Conservation (phyloP, 2,113 vertebrate species). For the Hemiscyllium ocellatum region DNA sequence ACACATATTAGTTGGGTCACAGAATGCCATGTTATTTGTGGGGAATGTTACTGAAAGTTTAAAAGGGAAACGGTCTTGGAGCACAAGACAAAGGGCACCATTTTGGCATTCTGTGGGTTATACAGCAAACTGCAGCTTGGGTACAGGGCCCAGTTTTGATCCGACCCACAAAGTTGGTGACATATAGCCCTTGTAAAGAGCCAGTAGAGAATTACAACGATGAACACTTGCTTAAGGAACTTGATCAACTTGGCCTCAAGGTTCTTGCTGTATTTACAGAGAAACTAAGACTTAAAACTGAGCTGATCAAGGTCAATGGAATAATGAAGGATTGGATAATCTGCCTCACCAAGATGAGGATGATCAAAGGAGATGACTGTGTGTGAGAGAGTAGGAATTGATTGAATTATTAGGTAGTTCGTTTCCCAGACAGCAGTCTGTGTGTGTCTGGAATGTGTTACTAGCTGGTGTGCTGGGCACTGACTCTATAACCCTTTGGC, state of each 20-base stretch:
- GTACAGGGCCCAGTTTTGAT: background rate
- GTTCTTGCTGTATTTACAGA: background rate
- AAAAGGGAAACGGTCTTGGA: background rate
- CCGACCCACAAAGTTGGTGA: background rate
- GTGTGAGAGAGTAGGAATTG: background rate
- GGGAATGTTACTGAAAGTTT: background rate
- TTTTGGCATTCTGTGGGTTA: background rate
- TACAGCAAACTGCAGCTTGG: background rate
- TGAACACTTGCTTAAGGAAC: background rate
- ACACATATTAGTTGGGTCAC: too few species aligned
- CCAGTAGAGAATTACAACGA: background rate
- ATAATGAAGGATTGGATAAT: background rate
- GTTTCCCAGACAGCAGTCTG: background rate
- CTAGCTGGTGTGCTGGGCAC: background rate
- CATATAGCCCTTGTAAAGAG: background rate
- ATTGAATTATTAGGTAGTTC: background rate
- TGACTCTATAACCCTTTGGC: background rate
- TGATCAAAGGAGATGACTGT: background rate
- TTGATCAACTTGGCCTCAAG: background rate
- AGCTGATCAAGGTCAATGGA: background rate
- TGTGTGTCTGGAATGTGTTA: background rate
- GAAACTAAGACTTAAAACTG: background rate
- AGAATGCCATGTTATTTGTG: too few species aligned
- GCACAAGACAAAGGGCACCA: background rate
- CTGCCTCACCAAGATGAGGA: background rate